A percentile compares a stretch with the other conserved stretches of the same genome.
These are phyloP conservation scores for Clunio marinus DNA, from an alignment of 2,888 invertebrate species.

Conservation along the genomic window DNA sequence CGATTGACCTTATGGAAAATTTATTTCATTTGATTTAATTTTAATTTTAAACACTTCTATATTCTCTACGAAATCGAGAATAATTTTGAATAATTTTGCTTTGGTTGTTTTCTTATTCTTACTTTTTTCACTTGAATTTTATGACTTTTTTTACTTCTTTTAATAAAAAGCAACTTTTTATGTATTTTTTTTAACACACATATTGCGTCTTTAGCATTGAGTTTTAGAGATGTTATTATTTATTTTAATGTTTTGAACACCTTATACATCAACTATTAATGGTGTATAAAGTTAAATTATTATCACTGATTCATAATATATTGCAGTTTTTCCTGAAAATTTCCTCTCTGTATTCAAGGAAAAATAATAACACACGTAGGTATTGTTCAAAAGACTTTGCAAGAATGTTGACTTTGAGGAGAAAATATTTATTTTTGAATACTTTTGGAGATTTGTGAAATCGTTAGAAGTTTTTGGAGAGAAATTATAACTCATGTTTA, in stretches of 20 bases:
- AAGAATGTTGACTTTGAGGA: too few relatives aligned
- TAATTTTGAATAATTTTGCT: conserved; percentile 6
- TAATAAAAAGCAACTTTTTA: conserved; percentile 6
- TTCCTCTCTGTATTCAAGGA: too few relatives aligned
- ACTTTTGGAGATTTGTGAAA: too few relatives aligned
- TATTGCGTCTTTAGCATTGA: background rate
- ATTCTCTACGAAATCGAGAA: background rate
- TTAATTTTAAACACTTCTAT: background rate
- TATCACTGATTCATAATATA: background rate
- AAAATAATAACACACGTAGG: too few relatives aligned
- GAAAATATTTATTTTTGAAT: too few relatives aligned
- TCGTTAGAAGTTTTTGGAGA: too few relatives aligned
- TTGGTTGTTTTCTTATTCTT: background rate
- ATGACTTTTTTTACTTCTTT: background rate
- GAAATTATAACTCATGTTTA: too few relatives aligned
- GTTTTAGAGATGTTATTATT: background rate
- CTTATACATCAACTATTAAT: background rate
- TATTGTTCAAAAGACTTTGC: too few relatives aligned
- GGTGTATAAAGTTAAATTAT: background rate
- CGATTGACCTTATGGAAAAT: background rate
- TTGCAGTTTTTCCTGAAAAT: background rate
- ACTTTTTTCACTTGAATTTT: background rate
- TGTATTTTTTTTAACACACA: background rate
- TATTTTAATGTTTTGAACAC: background rate
- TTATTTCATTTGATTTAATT: conserved; percentile 9